These are phyloP conservation scores for Papilio machaon DNA, from an alignment of 1,140 invertebrate genomes.

Conservation along the genomic window DNA sequence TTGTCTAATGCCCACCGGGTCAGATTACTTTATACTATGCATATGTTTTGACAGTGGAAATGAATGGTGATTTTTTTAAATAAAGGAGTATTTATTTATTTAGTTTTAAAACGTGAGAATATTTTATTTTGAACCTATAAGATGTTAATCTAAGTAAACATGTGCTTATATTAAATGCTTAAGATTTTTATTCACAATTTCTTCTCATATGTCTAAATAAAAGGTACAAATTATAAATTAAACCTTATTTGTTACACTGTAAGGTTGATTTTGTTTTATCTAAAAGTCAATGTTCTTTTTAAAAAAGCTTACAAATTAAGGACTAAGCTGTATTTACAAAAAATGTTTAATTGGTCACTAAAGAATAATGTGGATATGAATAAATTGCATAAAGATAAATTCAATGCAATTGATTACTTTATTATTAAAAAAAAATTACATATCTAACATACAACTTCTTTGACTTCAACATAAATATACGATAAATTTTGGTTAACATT, in stretches of 20 bases:
- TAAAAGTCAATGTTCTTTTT: not conserved
- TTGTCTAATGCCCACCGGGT: too few relatives aligned
- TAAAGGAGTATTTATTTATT: too few relatives aligned
- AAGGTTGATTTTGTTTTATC: conserved; percentile 24
- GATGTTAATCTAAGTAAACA: conserved; percentile 6
- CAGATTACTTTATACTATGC: too few relatives aligned
- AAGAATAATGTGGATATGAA: conserved; percentile 42
- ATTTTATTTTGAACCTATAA: not conserved
- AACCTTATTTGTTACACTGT: not conserved
- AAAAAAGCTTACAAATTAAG: conserved; percentile 46
- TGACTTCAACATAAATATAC: too few relatives aligned
- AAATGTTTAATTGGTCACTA: conserved; percentile 53
- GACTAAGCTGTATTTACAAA: conserved; percentile 49
- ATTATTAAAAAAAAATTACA: too few relatives aligned
- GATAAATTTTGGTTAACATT: too few relatives aligned
- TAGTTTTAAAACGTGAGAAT: not conserved
- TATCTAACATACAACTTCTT: not conserved
- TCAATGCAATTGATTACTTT: too few relatives aligned
- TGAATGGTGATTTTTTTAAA: too few relatives aligned
- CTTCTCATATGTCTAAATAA: not conserved
- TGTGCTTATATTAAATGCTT: not conserved
- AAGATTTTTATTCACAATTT: not conserved
- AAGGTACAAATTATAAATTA: not conserved
- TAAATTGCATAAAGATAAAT: not conserved
- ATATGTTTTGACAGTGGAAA: too few relatives aligned